Evolutionary conservation across 2,888 invertebrate genomes (phyloP).

Genomic region (Crepidodera aurea): DNA sequence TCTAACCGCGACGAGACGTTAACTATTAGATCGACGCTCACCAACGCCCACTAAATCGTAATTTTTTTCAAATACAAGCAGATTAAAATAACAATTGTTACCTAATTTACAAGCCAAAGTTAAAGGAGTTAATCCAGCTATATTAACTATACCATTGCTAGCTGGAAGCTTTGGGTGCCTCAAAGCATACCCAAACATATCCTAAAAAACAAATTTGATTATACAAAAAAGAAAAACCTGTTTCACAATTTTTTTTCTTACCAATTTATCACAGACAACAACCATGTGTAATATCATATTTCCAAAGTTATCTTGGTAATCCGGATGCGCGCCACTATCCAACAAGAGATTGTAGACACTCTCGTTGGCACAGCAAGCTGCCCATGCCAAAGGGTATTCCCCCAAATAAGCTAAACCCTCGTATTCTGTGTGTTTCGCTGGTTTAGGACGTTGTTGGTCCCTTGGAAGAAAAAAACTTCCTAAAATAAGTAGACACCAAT

Average conservation of each 20-base stretch:
- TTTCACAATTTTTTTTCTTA: slow-evolving; percentile 56
- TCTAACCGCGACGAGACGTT: too few relatives aligned
- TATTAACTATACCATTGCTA: slow-evolving; percentile 89
- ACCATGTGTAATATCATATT: slow-evolving; percentile 99
- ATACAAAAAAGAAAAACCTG: not conserved
- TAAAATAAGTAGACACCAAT: too few relatives aligned
- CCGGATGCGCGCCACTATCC: slow-evolving; percentile 93
- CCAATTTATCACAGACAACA: slow-evolving; percentile 96
- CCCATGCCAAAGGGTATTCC: slow-evolving; percentile 97
- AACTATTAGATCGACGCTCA: too few relatives aligned
- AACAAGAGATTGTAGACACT: slow-evolving; percentile 95
- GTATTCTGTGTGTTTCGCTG: slow-evolving; percentile 87
- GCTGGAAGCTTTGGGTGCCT: slow-evolving; percentile 94
- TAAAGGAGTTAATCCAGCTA: slow-evolving; percentile 90
- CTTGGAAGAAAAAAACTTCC: slow-evolving; percentile 93
- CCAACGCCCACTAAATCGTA: too few relatives aligned
- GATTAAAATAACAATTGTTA: too few relatives aligned
- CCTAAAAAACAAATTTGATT: slow-evolving; percentile 67
- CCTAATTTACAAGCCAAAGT: slow-evolving; percentile 95
- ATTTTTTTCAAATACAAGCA: too few relatives aligned
- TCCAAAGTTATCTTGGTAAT: slow-evolving; percentile 95
- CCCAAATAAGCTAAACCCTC: slow-evolving; percentile 97
- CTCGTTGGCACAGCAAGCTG: slow-evolving; percentile 96
- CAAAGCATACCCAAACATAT: slow-evolving; percentile 98
- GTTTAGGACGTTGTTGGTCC: slow-evolving; percentile 86